These are phyloP conservation scores for Pseudopipra pipra DNA, from an alignment of 2,113 vertebrate species.

Conservation along the genomic window DNA sequence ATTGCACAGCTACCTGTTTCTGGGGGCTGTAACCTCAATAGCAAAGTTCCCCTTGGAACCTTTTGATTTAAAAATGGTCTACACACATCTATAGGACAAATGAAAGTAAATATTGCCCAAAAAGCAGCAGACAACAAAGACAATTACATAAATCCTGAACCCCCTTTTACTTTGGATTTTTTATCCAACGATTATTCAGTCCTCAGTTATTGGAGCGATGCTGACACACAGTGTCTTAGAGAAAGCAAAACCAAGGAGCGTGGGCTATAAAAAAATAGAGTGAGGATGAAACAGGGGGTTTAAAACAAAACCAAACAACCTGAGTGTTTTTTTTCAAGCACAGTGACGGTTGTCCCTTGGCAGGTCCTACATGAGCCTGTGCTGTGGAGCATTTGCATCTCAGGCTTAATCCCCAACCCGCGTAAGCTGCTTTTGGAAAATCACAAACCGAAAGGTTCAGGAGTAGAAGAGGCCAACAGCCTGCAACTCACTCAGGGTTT, in stretches of 20 bases:
- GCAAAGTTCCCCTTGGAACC: background rate
- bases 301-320: background rate
- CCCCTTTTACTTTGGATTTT: background rate
- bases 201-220: background rate
- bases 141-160: background rate
- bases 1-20: background rate
- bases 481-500: background rate
- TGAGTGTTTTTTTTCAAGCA: background rate
- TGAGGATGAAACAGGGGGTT: background rate
- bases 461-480: background rate
- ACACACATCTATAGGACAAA: background rate
- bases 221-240: background rate
- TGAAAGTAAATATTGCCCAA: background rate
- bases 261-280: background rate
- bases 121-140: background rate
- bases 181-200: background rate
- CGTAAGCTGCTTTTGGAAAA: constrained; percentile 39
- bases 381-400: background rate
- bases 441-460: background rate
- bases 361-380: background rate
- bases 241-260: background rate
- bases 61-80: background rate
- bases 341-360: background rate
- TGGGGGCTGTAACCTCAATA: background rate
- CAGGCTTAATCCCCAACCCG: background rate